Evolutionary conservation across 35 echinoderm and acorn worm species (phyloP).

Genomic region (Patiria miniata): DNA sequence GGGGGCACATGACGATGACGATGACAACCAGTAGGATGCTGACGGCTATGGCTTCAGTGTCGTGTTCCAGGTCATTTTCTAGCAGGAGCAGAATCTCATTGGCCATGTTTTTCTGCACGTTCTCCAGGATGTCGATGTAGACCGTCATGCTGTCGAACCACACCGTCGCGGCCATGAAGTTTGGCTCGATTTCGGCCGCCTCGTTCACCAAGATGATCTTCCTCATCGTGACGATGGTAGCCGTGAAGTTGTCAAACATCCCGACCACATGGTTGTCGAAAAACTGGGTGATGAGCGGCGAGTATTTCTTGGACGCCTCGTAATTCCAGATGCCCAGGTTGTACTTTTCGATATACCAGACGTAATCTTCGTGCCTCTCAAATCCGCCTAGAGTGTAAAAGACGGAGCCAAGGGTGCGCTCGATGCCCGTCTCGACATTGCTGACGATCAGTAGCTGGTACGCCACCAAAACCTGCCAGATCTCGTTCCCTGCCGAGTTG

Average conservation of each 20-base stretch:
- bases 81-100: slow-evolving; percentile 51
- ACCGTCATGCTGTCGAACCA: slow-evolving; percentile 85
- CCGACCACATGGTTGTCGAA: slow-evolving; percentile 40
- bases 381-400: slow-evolving; percentile 65
- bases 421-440: slow-evolving; percentile 73
- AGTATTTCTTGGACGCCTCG: slow-evolving; percentile 68
- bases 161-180: slow-evolving; percentile 50
- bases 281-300: slow-evolving; percentile 43
- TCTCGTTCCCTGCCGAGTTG: slow-evolving; percentile 67
- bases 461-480: slow-evolving; percentile 68
- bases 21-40: slow-evolving; percentile 63
- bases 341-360: slow-evolving; percentile 81
- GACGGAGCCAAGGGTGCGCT: slow-evolving; percentile 66
- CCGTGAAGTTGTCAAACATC: slow-evolving; percentile 35
- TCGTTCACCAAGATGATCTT: slow-evolving; percentile 44
- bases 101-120: slow-evolving; percentile 74
- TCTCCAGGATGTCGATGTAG: slow-evolving; percentile 71
- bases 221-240: slow-evolving; percentile 59
- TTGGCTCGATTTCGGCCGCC: background rate
- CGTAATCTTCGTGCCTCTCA: slow-evolving; percentile 68
- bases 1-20: slow-evolving; percentile 70
- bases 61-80: slow-evolving; percentile 54
- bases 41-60: slow-evolving; percentile 65
- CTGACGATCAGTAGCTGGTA: slow-evolving; percentile 83
- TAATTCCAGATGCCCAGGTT: slow-evolving; percentile 71